Conservation (phyloP, 35 echinoderm and acorn worm species). For the Stichopus chloronotus region DNA sequence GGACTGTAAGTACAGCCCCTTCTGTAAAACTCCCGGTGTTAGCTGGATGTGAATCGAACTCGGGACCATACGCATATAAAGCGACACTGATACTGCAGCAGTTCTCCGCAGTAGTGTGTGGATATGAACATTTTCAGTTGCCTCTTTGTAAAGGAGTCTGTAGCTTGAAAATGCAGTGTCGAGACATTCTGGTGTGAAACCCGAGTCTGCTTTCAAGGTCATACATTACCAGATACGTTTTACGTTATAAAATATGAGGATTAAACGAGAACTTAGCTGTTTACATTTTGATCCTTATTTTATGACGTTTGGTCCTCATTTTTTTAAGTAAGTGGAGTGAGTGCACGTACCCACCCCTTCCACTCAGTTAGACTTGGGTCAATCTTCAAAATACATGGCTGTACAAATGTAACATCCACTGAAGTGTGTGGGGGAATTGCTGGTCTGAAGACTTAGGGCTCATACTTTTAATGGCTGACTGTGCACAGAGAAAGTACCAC, state of each 20-base stretch:
- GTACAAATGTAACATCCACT: background rate
- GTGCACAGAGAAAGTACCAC: background rate
- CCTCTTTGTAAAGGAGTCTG: background rate
- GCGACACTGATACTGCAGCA: background rate
- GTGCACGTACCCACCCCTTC: background rate
- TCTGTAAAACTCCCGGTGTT: constrained; percentile 11
- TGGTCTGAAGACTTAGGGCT: background rate
- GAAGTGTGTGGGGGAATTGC: constrained; percentile 1
- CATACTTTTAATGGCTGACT: constrained; percentile 3
- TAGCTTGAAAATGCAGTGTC: background rate
- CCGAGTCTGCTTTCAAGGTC: constrained; percentile 2
- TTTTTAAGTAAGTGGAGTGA: background rate
- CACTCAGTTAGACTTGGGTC: background rate
- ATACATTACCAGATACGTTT: background rate
- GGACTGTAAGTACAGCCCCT: constrained; percentile 34
- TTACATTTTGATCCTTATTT: background rate
- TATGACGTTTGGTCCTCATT: background rate
- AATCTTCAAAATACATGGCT: background rate
- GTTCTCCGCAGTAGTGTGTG: background rate
- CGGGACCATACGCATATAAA: background rate
- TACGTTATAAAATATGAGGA: background rate
- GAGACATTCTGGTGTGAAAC: background rate
- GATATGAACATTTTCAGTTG: background rate
- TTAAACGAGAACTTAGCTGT: constrained; percentile 4
- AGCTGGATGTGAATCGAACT: background rate